These are phyloP conservation scores for Encarsia formosa DNA, from an alignment of 2,888 invertebrate genomes.

Conservation along the genomic window DNA sequence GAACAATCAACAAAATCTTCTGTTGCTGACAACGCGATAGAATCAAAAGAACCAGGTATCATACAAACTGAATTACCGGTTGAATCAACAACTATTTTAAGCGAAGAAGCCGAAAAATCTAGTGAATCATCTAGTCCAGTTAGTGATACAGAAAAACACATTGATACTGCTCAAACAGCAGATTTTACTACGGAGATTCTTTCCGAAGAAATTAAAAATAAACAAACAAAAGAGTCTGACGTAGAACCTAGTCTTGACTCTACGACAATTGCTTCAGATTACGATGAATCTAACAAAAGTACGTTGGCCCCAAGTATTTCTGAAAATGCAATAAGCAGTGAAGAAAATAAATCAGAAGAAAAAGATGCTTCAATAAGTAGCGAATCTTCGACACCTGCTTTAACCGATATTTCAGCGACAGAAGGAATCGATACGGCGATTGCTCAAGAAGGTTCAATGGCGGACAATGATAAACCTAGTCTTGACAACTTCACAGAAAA, in stretches of 20 bases:
- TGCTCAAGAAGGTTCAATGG: neutral
- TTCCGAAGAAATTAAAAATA: slow-evolving; percentile 1
- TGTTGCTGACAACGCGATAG: slow-evolving; percentile 15
- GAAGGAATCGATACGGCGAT: neutral
- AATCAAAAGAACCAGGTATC: slow-evolving; percentile 12
- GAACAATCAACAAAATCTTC: slow-evolving; percentile 5
- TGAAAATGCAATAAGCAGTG: neutral
- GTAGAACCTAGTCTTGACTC: too few relatives aligned
- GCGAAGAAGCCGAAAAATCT: slow-evolving; percentile 26
- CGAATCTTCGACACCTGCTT: neutral
- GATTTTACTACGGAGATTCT: neutral
- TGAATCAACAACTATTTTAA: slow-evolving; percentile 11
- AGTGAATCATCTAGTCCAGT: slow-evolving; percentile 25
- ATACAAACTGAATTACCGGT: slow-evolving; percentile 11
- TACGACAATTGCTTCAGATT: neutral
- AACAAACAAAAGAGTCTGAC: neutral
- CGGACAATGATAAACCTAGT: slow-evolving; percentile 2
- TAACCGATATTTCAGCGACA: too few relatives aligned
- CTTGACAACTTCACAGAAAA: neutral
- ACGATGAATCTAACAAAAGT: neutral
- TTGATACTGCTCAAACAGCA: neutral
- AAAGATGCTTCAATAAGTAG: neutral
- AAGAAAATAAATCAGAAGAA: slow-evolving; percentile 7
- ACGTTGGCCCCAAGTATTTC: neutral
- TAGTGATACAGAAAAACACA: neutral